Conservation (phyloP, 2,888 invertebrate species). For the Iphiclides podalirius region DNA sequence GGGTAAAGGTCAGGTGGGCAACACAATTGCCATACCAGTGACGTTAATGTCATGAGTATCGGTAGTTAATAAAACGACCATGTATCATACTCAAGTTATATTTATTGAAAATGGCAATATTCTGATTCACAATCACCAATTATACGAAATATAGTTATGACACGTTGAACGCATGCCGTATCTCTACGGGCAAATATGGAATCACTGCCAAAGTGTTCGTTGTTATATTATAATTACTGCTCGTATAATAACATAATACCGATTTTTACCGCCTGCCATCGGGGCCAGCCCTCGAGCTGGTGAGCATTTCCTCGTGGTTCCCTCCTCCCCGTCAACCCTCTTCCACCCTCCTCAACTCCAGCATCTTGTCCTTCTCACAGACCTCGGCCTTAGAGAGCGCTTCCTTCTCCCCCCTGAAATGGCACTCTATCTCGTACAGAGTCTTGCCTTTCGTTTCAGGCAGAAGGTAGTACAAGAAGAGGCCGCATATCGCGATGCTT, state of each 20-base stretch:
- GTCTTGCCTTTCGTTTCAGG: conserved; percentile 86
- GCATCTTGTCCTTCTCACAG: conserved; percentile 57
- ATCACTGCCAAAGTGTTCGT: too few species aligned
- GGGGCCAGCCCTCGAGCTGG: conserved; percentile 47
- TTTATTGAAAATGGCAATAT: background rate
- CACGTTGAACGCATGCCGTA: too few species aligned
- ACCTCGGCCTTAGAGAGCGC: conserved; percentile 19
- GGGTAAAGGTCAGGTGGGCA: too few species aligned
- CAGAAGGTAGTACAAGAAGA: conserved; percentile 79
- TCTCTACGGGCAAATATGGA: too few species aligned
- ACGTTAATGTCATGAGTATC: too few species aligned
- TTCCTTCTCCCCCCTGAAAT: conserved; percentile 56
- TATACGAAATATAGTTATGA: too few species aligned
- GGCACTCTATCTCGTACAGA: conserved; percentile 83
- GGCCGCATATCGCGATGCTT: conserved; percentile 76
- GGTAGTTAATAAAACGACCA: too few species aligned
- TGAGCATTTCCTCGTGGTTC: conserved; percentile 47
- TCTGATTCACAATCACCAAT: background rate
- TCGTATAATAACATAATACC: conserved; percentile 10
- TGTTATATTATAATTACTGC: background rate
- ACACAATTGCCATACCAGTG: too few species aligned
- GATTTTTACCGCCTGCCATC: conserved; percentile 34
- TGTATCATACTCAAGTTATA: too few species aligned
- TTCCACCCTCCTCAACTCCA: conserved; percentile 60
- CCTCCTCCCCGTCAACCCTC: conserved; percentile 50